Evolutionary conservation across 2,113 vertebrate species (phyloP).

Genomic region (Geococcyx californianus): DNA sequence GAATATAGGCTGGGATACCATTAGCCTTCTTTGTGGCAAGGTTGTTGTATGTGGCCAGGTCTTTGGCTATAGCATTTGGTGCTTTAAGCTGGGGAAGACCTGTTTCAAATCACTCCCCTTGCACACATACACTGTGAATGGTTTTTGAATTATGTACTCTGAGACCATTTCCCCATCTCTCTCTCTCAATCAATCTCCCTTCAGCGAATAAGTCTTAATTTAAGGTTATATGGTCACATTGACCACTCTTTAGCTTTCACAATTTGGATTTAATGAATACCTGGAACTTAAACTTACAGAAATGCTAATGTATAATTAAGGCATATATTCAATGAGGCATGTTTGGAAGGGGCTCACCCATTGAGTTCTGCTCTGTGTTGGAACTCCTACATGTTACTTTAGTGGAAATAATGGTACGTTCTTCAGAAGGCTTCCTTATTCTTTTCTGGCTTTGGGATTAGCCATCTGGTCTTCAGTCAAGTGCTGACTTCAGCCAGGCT

Average conservation of each 20-base stretch:
- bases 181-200: not conserved
- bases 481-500: not conserved
- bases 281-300: not conserved
- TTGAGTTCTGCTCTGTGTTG: not conserved
- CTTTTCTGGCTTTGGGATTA: not conserved
- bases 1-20: not conserved
- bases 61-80: not conserved
- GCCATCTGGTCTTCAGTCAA: conserved; percentile 1
- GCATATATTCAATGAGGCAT: not conserved
- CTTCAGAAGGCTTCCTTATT: not conserved
- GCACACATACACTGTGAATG: not conserved
- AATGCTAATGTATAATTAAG: not conserved
- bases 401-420: not conserved
- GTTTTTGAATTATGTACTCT: not conserved
- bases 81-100: not conserved
- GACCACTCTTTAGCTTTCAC: not conserved
- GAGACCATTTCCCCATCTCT: not conserved
- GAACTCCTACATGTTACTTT: not conserved
- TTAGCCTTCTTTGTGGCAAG: not conserved
- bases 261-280: not conserved
- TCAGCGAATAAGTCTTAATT: not conserved
- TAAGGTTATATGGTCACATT: not conserved
- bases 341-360: not conserved
- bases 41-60: not conserved
- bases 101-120: not conserved